Evolutionary conservation across 1,140 invertebrate genomes (phyloP).

Genomic region (Brachionus rotundiformis): DNA sequence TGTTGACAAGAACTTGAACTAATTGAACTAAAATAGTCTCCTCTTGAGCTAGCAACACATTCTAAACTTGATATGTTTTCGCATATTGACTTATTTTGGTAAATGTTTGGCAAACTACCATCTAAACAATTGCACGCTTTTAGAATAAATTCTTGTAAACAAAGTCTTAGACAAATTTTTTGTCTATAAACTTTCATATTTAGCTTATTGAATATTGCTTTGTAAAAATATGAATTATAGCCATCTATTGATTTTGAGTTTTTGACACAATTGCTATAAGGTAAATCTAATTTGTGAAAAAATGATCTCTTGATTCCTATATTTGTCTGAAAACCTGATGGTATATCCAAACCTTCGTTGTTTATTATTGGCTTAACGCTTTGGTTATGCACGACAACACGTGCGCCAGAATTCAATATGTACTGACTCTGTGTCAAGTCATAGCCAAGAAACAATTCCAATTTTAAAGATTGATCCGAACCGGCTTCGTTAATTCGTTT

Average conservation of each 20-base stretch:
- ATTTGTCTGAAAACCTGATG: constrained; percentile 41
- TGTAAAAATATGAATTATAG: not conserved
- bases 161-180: constrained; percentile 42
- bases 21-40: constrained; percentile 27
- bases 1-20: not conserved
- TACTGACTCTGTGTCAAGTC: constrained; percentile 41
- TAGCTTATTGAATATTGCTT: constrained; percentile 16
- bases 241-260: constrained; percentile 7
- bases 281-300: constrained; percentile 11
- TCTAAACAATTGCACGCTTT: constrained; percentile 31
- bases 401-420: constrained; percentile 21
- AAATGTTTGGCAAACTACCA: constrained; percentile 49
- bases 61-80: not conserved
- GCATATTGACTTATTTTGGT: not conserved
- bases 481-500: constrained; percentile 42
- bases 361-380: not conserved
- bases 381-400: constrained; percentile 47
- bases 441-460: constrained; percentile 40
- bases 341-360: constrained; percentile 38
- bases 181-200: constrained; percentile 36
- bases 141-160: constrained; percentile 41
- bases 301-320: constrained; percentile 32
- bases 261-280: constrained; percentile 30
- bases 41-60: not conserved
- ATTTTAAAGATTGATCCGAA: constrained; percentile 35